Conservation (phyloP, 2,888 invertebrate species). For the Pristionchus arcanus region DNA sequence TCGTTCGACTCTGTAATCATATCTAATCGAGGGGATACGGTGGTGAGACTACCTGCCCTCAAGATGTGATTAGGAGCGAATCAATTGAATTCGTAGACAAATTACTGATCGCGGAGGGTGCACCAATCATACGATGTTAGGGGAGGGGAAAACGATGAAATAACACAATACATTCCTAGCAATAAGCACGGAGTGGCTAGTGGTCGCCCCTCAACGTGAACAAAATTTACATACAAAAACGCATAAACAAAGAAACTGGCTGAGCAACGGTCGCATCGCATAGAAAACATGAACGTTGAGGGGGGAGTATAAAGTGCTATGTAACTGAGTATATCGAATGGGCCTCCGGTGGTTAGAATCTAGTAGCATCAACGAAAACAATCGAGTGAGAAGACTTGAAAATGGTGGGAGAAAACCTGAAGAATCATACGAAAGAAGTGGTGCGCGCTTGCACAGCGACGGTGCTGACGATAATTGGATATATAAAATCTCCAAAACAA, state of each 20-base stretch:
- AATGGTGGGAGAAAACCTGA: background rate
- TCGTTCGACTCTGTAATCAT: conserved; percentile 12
- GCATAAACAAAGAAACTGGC: conserved; percentile 23
- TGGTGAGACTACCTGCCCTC: background rate
- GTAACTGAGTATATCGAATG: conserved; percentile 46
- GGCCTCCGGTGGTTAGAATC: conserved; percentile 21
- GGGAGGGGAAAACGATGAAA: background rate
- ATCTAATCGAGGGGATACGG: background rate
- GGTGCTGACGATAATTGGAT: background rate
- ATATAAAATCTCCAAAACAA: background rate
- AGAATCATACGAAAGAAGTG: background rate
- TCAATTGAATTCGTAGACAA: conserved; percentile 4
- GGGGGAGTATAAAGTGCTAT: background rate
- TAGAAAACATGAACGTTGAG: conserved; percentile 38
- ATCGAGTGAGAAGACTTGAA: conserved; percentile 2
- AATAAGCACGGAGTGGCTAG: conserved; percentile 22
- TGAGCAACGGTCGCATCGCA: conserved; percentile 39
- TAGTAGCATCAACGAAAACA: conserved; percentile 38
- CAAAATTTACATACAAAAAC: conserved; percentile 34
- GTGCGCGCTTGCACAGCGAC: background rate
- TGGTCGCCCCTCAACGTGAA: conserved; percentile 1
- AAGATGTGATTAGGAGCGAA: background rate
- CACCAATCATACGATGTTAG: conserved; percentile 26
- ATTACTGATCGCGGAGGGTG: background rate
- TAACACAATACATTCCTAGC: conserved; percentile 41